These are phyloP conservation scores for Pocillopora meandrina DNA, from an alignment of 92 coral and sea anemone genomes.

Conservation along the genomic window DNA sequence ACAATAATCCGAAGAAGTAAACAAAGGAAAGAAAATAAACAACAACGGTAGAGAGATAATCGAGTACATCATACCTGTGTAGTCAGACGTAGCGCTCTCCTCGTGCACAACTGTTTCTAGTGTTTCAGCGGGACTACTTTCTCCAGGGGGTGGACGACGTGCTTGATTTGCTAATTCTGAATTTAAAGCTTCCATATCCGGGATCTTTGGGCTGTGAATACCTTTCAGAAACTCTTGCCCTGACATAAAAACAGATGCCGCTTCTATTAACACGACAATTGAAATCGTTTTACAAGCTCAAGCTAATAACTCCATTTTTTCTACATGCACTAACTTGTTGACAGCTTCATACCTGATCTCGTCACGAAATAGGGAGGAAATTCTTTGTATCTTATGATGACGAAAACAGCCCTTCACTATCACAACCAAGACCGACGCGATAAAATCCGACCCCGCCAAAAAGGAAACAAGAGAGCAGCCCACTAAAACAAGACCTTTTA, in stretches of 20 bases:
- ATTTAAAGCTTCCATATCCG: conserved; percentile 78
- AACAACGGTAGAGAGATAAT: too few species aligned
- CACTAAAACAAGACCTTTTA: not conserved
- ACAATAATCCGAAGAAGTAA: too few species aligned
- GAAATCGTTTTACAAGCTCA: too few species aligned
- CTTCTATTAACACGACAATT: not conserved
- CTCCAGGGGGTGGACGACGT: conserved; percentile 96
- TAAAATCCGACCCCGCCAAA: not conserved
- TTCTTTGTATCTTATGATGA: conserved; percentile 69
- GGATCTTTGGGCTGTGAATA: conserved; percentile 62
- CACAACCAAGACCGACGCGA: not conserved
- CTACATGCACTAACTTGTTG: not conserved
- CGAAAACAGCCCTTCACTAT: not conserved
- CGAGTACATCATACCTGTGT: conserved; percentile 20
- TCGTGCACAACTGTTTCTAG: conserved; percentile 31
- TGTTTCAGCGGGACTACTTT: conserved; percentile 72
- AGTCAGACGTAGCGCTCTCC: conserved; percentile 16
- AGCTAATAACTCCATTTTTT: not conserved
- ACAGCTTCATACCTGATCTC: conserved; percentile 66
- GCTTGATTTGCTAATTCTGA: conserved; percentile 85
- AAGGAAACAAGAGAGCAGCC: not conserved
- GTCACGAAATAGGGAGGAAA: conserved; percentile 99
- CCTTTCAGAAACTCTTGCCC: conserved; percentile 91
- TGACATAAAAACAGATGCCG: conserved; percentile 19
- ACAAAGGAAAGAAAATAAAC: too few species aligned